Conservation (phyloP, 2,888 invertebrate genomes). For the Cephus sareptanus region DNA sequence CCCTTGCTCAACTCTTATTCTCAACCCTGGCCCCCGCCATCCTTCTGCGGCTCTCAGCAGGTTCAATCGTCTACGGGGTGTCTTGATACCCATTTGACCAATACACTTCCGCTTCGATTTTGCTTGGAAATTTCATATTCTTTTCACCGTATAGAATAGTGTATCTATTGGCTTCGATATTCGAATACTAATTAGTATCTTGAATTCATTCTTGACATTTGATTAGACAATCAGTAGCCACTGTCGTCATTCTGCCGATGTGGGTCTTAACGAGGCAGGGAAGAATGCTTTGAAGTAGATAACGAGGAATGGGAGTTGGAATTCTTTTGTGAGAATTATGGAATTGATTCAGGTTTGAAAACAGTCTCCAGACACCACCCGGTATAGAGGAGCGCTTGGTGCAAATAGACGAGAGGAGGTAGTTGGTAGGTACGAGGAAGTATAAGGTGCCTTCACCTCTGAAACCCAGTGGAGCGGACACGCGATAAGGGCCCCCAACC, state of each 20-base stretch:
- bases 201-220: not conserved
- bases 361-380: constrained; percentile 32
- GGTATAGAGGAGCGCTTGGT: constrained; percentile 35
- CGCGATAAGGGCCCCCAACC: constrained; percentile 58
- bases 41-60: constrained; percentile 1
- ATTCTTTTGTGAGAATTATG: not conserved
- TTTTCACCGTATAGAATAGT: not conserved
- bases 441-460: constrained; percentile 53
- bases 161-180: not conserved
- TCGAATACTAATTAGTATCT: not conserved
- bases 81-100: constrained; percentile 3
- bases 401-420: constrained; percentile 42
- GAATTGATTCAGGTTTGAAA: not conserved
- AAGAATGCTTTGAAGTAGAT: not conserved
- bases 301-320: not conserved
- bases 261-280: not conserved
- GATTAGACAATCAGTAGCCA: not conserved
- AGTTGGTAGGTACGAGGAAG: constrained; percentile 29
- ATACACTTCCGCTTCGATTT: not conserved
- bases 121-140: not conserved
- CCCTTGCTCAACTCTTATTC: constrained; percentile 13
- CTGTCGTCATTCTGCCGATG: not conserved
- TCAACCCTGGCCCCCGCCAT: not conserved
- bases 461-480: constrained; percentile 60
- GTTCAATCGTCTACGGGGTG: constrained; percentile 26